Evolutionary conservation across 2,797 vertebrate genomes (phyloP), one percentile per base, ranked within the genome.

Genomic region (Peromyscus melanophrys): DNA sequence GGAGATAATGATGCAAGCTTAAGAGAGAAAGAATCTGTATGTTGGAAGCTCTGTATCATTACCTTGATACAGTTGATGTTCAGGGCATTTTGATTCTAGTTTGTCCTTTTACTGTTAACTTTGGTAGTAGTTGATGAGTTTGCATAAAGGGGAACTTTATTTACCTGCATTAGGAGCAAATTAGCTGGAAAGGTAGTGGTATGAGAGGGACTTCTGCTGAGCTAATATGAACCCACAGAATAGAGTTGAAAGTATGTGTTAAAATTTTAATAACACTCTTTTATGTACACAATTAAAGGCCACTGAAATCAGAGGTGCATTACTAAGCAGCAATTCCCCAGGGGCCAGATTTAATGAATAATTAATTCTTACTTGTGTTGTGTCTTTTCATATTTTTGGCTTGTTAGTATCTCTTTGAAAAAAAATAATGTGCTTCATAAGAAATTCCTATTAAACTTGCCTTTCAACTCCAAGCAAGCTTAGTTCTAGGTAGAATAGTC

Each of bases 331-430:
- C 37, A 67, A n/a, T 84, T 1, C 75, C 93, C 67, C 17, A 92
- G 34, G 13, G 29, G 80, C 63, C 34, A 93, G 59, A 40, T 76
- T 82, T 89, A 93, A 65, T 92, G 65, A 95, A 85, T 95, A 96
- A 93, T 93, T 93, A 85, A 46, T 21, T 57, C 80, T 11, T 19
- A 93, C n/a, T 95, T 86, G 49, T 93, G 88, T 93, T 85, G 14
- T 19, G 23, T 89, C 49, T 83, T 93, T 78, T 92, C 29, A 37
- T 90, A 86, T 87, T 95, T 92, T 89, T 49, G 95, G 13, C 25
- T 77, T 73, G 17, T 92, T 91, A 86, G 31, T 88, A 8, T 16
- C 61, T 65, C 55, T 94, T 81, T 69, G 86, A 75, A 75, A 52
- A 89, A 31, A 59, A 82, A 76, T 63, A 71, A 69, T 63, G n/a